Base-by-base conservation (phyloP, 2,113 vertebrate genomes). In the Tyto alba region DNA sequence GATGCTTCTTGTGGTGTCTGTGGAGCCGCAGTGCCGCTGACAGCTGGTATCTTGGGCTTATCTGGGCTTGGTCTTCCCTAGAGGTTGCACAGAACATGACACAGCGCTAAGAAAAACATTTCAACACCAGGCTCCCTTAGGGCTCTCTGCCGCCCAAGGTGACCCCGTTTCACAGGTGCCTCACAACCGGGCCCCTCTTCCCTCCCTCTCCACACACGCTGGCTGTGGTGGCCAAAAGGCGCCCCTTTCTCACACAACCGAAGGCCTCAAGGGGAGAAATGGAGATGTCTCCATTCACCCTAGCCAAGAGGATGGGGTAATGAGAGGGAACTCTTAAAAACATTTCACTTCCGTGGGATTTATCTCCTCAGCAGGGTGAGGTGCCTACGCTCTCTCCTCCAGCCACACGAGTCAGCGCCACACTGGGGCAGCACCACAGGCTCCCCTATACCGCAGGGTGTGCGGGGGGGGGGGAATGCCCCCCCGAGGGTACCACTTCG, bases 401-500 rank as follows among this genome's bases (percentile, higher is more conserved):
- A 5, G 36, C 40, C n/a, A 26, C 13, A 1, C 15, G 4, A 16
- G 27, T 43, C 9, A 7, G 43, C 62, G 14, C 2, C 38, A 14
- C 6, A 0, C 34, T 3, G 16, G 18, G n/a, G 10, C 26, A 27
- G 9, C 59, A 20, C 57, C 5, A 1, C n/a, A 2, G 14, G 15
- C n/a, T 19, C 32, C 48, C 13, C 85, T n/a, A 2, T 6, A 27
- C 25, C 32, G 15, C 36, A 13, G 43, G 30, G 43, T 5, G 57
- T 3, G 9, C 34, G 11, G 15, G 7, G 36, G 12, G 36, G 12
- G 3, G 14, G 1, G 9, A 21, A 7, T 7, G 5, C 38, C 16
- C 29, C 45, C 16, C 52, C 52, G 17, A n/a, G 8, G 32, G 10
- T 8, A 27, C 12, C 29, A 11, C 5, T 8, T 23, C 9, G 14